Percentiles rank a stretch among this genome's conserved stretches.
Evolutionary conservation across 1,140 invertebrate species (phyloP).

Genomic region (Riptortus pedestris): DNA sequence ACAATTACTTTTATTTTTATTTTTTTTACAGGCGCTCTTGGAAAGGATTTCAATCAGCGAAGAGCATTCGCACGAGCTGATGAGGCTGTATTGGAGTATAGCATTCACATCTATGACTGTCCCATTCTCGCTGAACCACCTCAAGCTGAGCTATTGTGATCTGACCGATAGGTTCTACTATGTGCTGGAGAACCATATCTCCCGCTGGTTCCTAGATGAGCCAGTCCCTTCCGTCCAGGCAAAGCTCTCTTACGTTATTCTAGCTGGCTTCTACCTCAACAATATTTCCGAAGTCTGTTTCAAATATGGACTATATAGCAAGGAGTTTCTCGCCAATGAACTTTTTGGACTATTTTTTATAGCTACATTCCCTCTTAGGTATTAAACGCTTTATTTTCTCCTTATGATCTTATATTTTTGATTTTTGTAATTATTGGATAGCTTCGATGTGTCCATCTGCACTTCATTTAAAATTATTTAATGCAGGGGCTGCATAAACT

Average conservation of each 20-base stretch:
- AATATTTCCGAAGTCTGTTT: slow-evolving; percentile 20
- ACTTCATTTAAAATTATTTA: no score
- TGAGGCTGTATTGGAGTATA: slow-evolving; percentile 19
- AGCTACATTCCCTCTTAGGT: slow-evolving; percentile 20
- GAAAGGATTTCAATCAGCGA: slow-evolving; percentile 8
- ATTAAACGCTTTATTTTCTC: not conserved
- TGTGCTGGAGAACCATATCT: slow-evolving; percentile 3
- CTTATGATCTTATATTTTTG: no score
- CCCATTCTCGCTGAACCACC: slow-evolving; percentile 21
- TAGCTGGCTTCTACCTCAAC: slow-evolving; percentile 20
- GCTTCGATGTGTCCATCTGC: no score
- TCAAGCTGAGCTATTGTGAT: not conserved
- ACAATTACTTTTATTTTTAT: not conserved
- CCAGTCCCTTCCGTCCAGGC: slow-evolving; percentile 12
- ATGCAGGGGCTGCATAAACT: no score
- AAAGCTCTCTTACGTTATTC: slow-evolving; percentile 20
- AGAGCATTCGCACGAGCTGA: slow-evolving; percentile 3
- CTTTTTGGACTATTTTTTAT: slow-evolving; percentile 21
- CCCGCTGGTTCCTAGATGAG: not conserved
- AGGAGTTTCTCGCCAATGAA: slow-evolving; percentile 21
- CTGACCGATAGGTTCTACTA: not conserved
- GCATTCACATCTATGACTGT: slow-evolving; percentile 20
- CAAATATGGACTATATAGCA: slow-evolving; percentile 11
- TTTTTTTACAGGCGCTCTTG: not conserved
- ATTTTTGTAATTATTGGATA: no score